Base-by-base conservation (phyloP, 37 sponge, comb jelly and placozoan species). In the Beroe ovata region DNA sequence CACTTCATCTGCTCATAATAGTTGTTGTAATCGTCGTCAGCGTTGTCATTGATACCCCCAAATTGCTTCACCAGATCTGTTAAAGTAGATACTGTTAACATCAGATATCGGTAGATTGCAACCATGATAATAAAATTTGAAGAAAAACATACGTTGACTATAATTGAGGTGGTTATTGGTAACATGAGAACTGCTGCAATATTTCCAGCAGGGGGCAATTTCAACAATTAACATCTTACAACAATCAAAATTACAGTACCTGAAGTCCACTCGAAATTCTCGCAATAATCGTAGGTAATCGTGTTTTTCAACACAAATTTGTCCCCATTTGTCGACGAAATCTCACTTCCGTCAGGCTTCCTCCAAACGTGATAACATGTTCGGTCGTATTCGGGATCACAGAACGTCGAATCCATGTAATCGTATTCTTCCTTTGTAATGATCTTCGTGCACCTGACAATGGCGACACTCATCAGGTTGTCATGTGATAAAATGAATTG, bases 191-290 rank as follows among this genome's bases (percentile, higher is more conserved):
- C n/a, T n/a, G n/a, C n/a, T n/a, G n/a, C n/a, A n/a, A n/a, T n/a
- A n/a, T n/a, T n/a, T n/a, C n/a, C n/a, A n/a, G n/a, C n/a, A n/a
- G n/a, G n/a, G n/a, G n/a, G n/a, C n/a, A n/a, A n/a, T n/a, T n/a
- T n/a, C n/a, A n/a, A n/a, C n/a, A n/a, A n/a, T n/a, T n/a, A n/a
- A n/a, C n/a, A n/a, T n/a, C n/a, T n/a, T n/a, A n/a, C n/a, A n/a
- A n/a, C n/a, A n/a, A n/a, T n/a, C n/a, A n/a, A n/a, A n/a, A n/a
- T 58, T n/a, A n/a, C n/a, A n/a, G n/a, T n/a, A 41, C 41, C 84
- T 0, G 84, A 40, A 54, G 42, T 77, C 41, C 84, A 33, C 47
- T 42, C 47, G 47, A 77, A 77, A 19, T 33, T 77, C 47, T 77
- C 84, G 34, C 69, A 66, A 37, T 66, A 66, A 66, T 33, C 69